Conservation (phyloP, 2,113 vertebrate species). For the Corydoras maculifer region DNA sequence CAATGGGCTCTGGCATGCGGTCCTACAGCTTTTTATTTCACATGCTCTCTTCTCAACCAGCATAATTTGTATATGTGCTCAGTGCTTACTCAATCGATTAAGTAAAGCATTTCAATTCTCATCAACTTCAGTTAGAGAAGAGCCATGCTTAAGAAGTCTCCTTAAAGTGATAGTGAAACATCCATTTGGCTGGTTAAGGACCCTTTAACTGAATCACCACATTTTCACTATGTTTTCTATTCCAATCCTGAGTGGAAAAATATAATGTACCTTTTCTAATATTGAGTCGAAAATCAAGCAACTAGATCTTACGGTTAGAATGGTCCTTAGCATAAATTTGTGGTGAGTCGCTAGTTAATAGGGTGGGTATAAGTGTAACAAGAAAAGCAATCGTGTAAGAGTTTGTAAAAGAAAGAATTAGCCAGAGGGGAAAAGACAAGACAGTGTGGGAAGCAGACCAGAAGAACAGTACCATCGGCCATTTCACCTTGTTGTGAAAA, state of each 20-base stretch:
- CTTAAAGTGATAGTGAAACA: constrained; percentile 28
- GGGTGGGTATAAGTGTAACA: constrained; percentile 1
- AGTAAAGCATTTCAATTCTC: constrained; percentile 37
- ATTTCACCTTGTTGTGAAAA: constrained; percentile 21
- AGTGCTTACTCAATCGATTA: constrained; percentile 25
- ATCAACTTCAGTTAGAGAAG: constrained; percentile 29
- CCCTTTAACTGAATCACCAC: constrained; percentile 28
- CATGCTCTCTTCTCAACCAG: neutral
- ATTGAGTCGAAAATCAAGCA: constrained; percentile 23
- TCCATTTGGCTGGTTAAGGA: constrained; percentile 19
- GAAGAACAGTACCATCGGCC: neutral
- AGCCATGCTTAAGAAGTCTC: constrained; percentile 36
- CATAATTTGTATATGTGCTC: constrained; percentile 26
- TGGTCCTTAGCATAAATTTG: constrained; percentile 18
- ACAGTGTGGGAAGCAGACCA: constrained; percentile 18
- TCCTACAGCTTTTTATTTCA: constrained; percentile 13
- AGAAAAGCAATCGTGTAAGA: neutral
- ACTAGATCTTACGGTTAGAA: neutral
- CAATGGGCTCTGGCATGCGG: neutral
- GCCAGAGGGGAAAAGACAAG: constrained; percentile 21
- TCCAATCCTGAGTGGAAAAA: constrained; percentile 29
- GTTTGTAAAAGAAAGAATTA: constrained; percentile 1
- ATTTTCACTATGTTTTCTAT: constrained; percentile 36
- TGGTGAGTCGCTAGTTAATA: constrained; percentile 22
- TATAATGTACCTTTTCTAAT: constrained; percentile 18